Conservation (phyloP, 2,113 vertebrate genomes). For the Penelope pileata region DNA sequence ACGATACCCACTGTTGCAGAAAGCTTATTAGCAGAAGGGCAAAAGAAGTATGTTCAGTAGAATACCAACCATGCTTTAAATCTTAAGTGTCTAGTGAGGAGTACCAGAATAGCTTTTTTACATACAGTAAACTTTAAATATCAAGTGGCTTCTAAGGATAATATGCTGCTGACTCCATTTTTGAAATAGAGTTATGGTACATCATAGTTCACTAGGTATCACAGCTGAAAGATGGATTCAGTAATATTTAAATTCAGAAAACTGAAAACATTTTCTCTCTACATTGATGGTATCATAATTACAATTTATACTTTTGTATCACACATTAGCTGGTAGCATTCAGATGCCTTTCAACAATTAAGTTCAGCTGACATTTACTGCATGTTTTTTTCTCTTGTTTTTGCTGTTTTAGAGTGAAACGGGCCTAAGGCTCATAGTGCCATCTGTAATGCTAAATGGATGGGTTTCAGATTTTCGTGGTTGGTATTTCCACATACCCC, state of each 20-base stretch:
- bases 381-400: neutral
- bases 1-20: slow-evolving; percentile 10
- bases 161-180: neutral
- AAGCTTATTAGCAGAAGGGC: slow-evolving; percentile 26
- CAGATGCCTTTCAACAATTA: neutral
- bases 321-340: neutral
- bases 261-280: neutral
- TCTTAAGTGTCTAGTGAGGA: neutral
- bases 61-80: slow-evolving; percentile 13
- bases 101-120: neutral
- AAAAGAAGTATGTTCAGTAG: neutral
- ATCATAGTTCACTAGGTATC: neutral
- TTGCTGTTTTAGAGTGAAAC: neutral
- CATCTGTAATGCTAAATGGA: neutral
- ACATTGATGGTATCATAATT: neutral
- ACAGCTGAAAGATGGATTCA: neutral
- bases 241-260: neutral
- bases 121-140: neutral
- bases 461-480: neutral
- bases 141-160: neutral
- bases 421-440: neutral
- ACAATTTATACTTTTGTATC: neutral
- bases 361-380: neutral
- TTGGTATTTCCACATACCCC: neutral
- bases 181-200: neutral